Evolutionary conservation across 2,797 vertebrate species (phyloP).

Genomic region (Onychomys arenicola): DNA sequence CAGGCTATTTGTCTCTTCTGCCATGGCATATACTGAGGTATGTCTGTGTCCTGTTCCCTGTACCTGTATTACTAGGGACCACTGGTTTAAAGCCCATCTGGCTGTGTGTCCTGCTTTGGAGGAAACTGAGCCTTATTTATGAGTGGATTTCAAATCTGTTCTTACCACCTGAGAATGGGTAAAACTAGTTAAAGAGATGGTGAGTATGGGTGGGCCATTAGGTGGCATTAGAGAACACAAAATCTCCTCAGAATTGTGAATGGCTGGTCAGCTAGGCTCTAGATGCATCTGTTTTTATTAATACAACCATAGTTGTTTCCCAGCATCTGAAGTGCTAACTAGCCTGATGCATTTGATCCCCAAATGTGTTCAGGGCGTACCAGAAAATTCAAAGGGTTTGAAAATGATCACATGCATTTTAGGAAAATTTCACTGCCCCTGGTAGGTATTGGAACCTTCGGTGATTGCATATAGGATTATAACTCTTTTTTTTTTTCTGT

Average conservation of each 20-base stretch:
- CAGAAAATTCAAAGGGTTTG: neutral
- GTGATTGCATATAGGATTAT: neutral
- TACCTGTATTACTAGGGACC: neutral
- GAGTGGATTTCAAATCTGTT: neutral
- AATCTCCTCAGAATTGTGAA: too few species aligned
- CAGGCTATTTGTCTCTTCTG: neutral
- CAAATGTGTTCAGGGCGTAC: neutral
- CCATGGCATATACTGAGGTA: too few species aligned
- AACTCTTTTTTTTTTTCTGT: neutral
- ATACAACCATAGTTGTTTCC: fast-evolving
- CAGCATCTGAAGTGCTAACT: neutral
- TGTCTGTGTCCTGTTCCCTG: neutral
- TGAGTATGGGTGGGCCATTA: neutral
- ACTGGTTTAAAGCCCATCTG: neutral
- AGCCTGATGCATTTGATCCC: neutral
- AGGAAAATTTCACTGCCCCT: neutral
- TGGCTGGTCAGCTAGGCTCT: fast-evolving
- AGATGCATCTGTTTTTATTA: neutral
- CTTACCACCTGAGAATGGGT: too few species aligned
- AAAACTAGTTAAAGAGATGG: fast-evolving
- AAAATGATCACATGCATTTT: neutral
- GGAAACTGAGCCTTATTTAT: neutral
- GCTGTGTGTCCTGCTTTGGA: neutral
- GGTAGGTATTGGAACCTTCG: neutral
- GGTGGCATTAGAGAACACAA: slow-evolving; percentile 29